These are phyloP conservation scores for Chaunax sp. DNA, from an alignment of 2,797 vertebrate genomes.

Conservation along the genomic window DNA sequence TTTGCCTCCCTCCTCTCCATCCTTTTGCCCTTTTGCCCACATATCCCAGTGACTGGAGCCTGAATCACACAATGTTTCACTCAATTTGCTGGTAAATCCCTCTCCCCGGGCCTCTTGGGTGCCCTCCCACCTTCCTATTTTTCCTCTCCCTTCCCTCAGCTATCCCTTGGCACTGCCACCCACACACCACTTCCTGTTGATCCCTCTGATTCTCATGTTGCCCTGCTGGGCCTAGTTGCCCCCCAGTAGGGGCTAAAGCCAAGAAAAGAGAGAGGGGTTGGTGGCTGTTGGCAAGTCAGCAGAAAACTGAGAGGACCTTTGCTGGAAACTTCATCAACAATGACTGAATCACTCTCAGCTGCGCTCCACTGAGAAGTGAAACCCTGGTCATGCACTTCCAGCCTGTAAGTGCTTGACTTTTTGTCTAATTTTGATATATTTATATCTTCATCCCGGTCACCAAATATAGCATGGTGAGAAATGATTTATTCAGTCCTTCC, in stretches of 20 bases:
- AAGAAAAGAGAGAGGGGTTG: slow-evolving; percentile 72
- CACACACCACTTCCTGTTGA: slow-evolving; percentile 82
- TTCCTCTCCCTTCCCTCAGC: slow-evolving; percentile 56
- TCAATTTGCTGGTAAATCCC: slow-evolving; percentile 70
- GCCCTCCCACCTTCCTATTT: slow-evolving; percentile 74
- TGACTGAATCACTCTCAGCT: slow-evolving; percentile 82
- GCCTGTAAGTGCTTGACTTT: slow-evolving; percentile 51
- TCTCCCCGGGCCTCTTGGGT: slow-evolving; percentile 36
- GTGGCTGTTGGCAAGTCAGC: slow-evolving; percentile 74
- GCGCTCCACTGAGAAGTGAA: slow-evolving; percentile 59
- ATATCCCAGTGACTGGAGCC: slow-evolving; percentile 68
- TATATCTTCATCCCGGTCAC: slow-evolving; percentile 47
- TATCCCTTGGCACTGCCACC: slow-evolving; percentile 84
- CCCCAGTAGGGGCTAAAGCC: slow-evolving; percentile 63
- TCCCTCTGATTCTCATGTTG: slow-evolving; percentile 73
- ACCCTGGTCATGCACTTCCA: slow-evolving; percentile 59
- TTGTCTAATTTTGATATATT: slow-evolving; percentile 63
- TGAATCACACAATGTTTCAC: slow-evolving; percentile 83
- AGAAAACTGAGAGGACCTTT: slow-evolving; percentile 83
- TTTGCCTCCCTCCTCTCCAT: slow-evolving; percentile 21
- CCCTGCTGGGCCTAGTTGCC: slow-evolving; percentile 69
- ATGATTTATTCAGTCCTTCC: slow-evolving; percentile 29
- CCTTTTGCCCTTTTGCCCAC: slow-evolving; percentile 69
- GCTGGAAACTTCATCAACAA: slow-evolving; percentile 89
- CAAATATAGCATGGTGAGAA: slow-evolving; percentile 49